These are phyloP conservation scores for Brotula barbata DNA, from an alignment of 2,797 vertebrate genomes.

Conservation along the genomic window DNA sequence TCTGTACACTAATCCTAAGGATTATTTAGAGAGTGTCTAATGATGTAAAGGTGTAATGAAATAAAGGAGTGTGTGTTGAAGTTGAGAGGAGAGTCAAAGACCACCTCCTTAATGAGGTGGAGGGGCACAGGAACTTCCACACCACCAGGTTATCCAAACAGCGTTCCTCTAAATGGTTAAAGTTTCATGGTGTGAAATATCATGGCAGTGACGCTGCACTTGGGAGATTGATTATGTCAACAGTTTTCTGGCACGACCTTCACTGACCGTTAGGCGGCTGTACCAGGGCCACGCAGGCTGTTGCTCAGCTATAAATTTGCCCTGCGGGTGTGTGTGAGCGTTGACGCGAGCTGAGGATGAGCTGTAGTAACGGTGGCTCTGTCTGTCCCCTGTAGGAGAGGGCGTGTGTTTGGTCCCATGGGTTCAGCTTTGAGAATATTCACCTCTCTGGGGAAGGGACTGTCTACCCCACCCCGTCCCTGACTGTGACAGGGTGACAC, in stretches of 20 bases:
- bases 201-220: slow-evolving; percentile 23
- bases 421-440: slow-evolving; percentile 36
- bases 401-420: slow-evolving; percentile 15
- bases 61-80: no score
- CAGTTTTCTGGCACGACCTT: slow-evolving; percentile 24
- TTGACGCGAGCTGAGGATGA: slow-evolving; percentile 14
- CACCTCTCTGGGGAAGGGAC: slow-evolving; percentile 47
- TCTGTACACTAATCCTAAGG: no score
- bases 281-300: background rate
- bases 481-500: slow-evolving; percentile 41
- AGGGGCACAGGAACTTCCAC: no score
- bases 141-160: no score
- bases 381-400: background rate
- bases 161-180: no score
- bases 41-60: no score
- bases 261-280: background rate
- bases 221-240: slow-evolving; percentile 30
- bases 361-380: no score
- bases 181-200: background rate
- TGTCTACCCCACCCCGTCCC: slow-evolving; percentile 1
- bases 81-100: no score
- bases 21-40: no score
- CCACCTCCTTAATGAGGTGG: no score
- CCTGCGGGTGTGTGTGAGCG: slow-evolving; percentile 1
- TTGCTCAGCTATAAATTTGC: slow-evolving; percentile 1